Conservation (phyloP, 2,888 invertebrate species). For the Chymomyza caudatula region DNA sequence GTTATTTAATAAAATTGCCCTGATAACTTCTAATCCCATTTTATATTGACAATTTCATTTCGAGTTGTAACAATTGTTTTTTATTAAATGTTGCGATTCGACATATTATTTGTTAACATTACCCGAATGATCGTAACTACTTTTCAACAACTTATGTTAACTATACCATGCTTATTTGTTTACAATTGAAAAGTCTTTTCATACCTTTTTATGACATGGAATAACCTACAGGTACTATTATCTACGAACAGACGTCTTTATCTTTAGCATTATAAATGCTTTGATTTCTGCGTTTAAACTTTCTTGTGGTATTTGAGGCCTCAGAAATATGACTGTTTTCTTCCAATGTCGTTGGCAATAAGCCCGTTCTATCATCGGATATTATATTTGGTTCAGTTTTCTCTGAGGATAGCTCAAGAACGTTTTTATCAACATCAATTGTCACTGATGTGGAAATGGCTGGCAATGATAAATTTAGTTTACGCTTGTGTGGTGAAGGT, state of each 20-base stretch:
- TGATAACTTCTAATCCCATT: constrained; percentile 15
- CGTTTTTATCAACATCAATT: constrained; percentile 11
- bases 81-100: not conserved
- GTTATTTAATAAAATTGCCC: constrained; percentile 62
- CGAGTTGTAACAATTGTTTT: not conserved
- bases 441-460: not conserved
- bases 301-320: constrained; percentile 49
- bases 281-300: constrained; percentile 77
- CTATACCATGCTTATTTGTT: not conserved
- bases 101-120: not conserved
- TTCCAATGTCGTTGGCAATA: not conserved
- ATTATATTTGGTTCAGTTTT: constrained; percentile 4
- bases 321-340: not conserved
- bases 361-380: not conserved
- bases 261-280: constrained; percentile 66
- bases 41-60: not conserved
- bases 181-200: not conserved
- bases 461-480: constrained; percentile 63
- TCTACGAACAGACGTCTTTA: constrained; percentile 35
- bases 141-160: not conserved
- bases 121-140: constrained; percentile 3
- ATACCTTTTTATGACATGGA: no score
- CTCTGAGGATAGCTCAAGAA: constrained; percentile 30
- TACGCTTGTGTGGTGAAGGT: constrained; percentile 64
- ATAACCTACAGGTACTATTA: no score